These are phyloP conservation scores for Nasonia giraulti DNA, from an alignment of 1,140 invertebrate species.

Conservation along the genomic window DNA sequence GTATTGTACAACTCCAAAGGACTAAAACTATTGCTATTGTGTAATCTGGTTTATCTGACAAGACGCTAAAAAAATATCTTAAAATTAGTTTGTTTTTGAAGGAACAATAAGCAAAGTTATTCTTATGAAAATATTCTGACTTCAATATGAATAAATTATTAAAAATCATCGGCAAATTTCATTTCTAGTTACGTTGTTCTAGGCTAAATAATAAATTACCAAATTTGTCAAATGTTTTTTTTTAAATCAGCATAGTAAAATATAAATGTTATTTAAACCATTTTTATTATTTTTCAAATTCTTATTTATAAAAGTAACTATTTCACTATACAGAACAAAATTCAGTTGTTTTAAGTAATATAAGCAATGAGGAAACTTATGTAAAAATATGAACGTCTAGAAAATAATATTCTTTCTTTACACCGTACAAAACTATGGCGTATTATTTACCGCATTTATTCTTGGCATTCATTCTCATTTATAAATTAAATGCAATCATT, in stretches of 20 bases:
- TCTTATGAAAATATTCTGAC: slow-evolving; percentile 34
- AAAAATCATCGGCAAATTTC: neutral
- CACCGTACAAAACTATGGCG: slow-evolving; percentile 41
- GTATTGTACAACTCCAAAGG: slow-evolving; percentile 45
- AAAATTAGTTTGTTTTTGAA: slow-evolving; percentile 26
- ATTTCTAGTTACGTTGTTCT: neutral
- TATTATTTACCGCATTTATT: slow-evolving; percentile 41
- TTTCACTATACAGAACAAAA: slow-evolving; percentile 51
- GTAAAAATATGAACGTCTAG: slow-evolving; percentile 48
- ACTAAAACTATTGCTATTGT: slow-evolving; percentile 44
- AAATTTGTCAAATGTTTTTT: slow-evolving; percentile 14
- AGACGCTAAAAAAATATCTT: slow-evolving; percentile 16
- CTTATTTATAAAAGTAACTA: slow-evolving; percentile 51
- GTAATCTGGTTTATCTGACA: slow-evolving; percentile 22
- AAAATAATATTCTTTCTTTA: slow-evolving; percentile 50
- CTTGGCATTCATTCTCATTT: slow-evolving; percentile 43
- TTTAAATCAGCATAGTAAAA: slow-evolving; percentile 42
- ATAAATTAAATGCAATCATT: slow-evolving; percentile 51
- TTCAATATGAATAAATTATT: slow-evolving; percentile 39
- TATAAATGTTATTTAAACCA: slow-evolving; percentile 34
- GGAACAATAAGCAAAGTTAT: slow-evolving; percentile 28
- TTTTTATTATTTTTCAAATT: slow-evolving; percentile 42
- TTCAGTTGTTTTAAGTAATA: slow-evolving; percentile 43
- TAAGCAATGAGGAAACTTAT: slow-evolving; percentile 47
- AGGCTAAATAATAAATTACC: neutral